Conservation (phyloP, 2,113 vertebrate species). For the Ardeotis arabs region DNA sequence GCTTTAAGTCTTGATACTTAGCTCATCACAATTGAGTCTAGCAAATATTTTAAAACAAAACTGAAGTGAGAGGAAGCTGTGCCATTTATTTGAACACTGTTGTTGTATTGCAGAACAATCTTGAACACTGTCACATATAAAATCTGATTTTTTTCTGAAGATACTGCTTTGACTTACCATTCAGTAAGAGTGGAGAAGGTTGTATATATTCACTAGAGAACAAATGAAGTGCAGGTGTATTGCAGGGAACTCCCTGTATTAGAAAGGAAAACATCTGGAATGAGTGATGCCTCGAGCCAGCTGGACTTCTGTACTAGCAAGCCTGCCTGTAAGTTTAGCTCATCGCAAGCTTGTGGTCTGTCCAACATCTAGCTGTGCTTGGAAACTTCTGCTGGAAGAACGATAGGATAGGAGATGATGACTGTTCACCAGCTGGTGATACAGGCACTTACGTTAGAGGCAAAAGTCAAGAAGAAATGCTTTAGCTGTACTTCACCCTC, state of each 20-base stretch:
- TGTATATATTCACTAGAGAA: background rate
- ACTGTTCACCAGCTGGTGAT: background rate
- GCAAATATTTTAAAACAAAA: background rate
- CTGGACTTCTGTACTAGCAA: background rate
- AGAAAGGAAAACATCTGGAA: background rate
- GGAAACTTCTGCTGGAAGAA: background rate
- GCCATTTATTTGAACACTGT: background rate
- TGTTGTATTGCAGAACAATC: background rate
- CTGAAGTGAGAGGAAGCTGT: background rate
- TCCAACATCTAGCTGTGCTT: background rate
- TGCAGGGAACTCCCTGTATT: background rate
- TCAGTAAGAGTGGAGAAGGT: background rate
- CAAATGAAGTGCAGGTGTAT: background rate
- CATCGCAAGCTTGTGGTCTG: background rate
- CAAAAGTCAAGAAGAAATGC: background rate
- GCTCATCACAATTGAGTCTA: background rate
- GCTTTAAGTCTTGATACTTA: background rate
- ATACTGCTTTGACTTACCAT: background rate
- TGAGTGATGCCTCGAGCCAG: background rate
- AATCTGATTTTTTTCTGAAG: background rate
- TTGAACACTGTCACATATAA: background rate
- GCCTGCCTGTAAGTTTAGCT: background rate
- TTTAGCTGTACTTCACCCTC: background rate
- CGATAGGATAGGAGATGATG: background rate
- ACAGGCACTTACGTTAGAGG: rapidly evolving